Percentiles rank a stretch among this genome's conserved stretches.
These are phyloP conservation scores for Mesopsocus fuscifrons DNA, from an alignment of 2,888 invertebrate species.

Conservation along the genomic window DNA sequence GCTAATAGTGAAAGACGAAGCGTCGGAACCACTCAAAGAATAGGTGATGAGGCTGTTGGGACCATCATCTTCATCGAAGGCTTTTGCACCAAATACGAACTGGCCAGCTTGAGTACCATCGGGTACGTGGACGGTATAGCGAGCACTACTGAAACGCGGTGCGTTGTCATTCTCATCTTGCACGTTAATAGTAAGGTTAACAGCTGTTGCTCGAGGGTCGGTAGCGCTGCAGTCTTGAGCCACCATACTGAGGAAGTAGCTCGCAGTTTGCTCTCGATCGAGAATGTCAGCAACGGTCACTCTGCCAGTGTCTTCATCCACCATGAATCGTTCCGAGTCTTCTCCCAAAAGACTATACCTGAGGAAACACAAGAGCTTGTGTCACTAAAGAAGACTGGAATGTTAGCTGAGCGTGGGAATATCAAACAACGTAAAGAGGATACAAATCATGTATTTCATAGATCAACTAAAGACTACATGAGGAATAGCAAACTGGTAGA, in stretches of 20 bases:
- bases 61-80: constrained; percentile 65
- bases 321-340: constrained; percentile 57
- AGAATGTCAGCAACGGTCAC: constrained; percentile 52
- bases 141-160: constrained; percentile 52
- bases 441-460: too few relatives aligned
- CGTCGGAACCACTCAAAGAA: constrained; percentile 54
- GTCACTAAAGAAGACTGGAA: too few relatives aligned
- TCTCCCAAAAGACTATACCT: constrained; percentile 67
- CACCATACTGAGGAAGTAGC: constrained; percentile 64
- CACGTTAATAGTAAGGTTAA: constrained; percentile 61
- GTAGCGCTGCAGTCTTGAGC: constrained; percentile 79
- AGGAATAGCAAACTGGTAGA: too few relatives aligned
- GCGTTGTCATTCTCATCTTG: constrained; percentile 74
- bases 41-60: constrained; percentile 65
- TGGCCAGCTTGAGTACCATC: constrained; percentile 51
- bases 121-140: constrained; percentile 63
- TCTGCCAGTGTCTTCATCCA: constrained; percentile 59
- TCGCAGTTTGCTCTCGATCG: constrained; percentile 59
- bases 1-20: constrained; percentile 59
- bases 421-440: too few relatives aligned
- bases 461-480: too few relatives aligned
- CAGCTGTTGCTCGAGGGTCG: constrained; percentile 62
- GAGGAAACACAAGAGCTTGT: too few relatives aligned
- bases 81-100: constrained; percentile 81
- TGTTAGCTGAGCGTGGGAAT: too few relatives aligned